Conservation (phyloP, 2,113 vertebrate species). For the Propithecus coquereli region DNA sequence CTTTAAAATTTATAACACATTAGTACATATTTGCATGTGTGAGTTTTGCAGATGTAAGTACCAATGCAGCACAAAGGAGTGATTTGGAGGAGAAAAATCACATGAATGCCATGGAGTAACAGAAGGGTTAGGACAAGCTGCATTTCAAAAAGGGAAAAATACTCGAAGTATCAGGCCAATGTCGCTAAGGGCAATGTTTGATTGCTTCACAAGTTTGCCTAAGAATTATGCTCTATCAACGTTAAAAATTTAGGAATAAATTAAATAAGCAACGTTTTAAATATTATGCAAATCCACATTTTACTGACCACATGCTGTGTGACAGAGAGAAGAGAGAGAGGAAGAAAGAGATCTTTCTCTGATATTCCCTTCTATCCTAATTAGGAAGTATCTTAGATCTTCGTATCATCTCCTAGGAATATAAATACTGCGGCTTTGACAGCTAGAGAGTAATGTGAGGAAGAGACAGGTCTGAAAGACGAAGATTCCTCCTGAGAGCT, state of each 20-base stretch:
- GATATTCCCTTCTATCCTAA: background rate
- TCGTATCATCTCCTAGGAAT: conserved; percentile 21
- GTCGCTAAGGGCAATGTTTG: background rate
- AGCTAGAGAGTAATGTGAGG: conserved; percentile 50
- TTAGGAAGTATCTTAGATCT: background rate
- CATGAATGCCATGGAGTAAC: background rate
- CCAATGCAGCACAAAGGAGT: background rate
- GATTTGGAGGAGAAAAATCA: background rate
- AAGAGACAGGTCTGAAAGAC: conserved; percentile 53
- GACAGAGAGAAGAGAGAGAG: background rate
- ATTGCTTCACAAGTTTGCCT: background rate
- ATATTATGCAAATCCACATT: background rate
- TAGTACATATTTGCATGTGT: background rate
- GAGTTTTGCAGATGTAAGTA: background rate
- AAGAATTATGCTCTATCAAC: background rate
- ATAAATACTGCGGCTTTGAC: background rate
- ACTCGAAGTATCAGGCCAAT: fast-evolving
- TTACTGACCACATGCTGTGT: background rate
- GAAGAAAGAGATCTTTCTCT: background rate
- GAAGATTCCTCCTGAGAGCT: conserved; percentile 61
- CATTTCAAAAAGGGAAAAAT: background rate
- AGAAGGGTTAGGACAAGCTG: background rate
- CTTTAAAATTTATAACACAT: background rate
- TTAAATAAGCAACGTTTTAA: background rate
- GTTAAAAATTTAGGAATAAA: background rate